A percentile compares a stretch with the other conserved stretches of the same genome.
phyloP scores from a whole-genome alignment of 2,888 invertebrate genomes.

The Exephanes ischioxanthus region DNA sequence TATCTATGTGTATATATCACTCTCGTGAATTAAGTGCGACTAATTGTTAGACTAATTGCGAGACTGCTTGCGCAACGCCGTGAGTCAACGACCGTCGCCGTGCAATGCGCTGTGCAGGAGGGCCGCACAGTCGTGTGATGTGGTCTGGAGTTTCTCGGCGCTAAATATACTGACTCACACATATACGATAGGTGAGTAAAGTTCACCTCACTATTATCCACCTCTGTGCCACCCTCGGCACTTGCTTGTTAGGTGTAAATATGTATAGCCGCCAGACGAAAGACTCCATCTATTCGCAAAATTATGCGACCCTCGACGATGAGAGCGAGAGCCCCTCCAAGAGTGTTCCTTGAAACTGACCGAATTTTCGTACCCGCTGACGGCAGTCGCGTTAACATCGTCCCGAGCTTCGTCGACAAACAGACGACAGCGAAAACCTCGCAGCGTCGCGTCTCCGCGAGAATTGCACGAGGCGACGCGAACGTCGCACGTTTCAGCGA shows the following conservation, averaged over 20 bases:
- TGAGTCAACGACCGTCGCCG: conserved; percentile 18
- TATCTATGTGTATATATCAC: conserved; percentile 1
- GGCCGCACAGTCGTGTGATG: conserved; percentile 12
- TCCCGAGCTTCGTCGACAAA: not conserved
- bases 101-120: not conserved
- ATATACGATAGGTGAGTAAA: not conserved
- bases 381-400: not conserved
- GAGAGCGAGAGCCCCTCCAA: too few relatives aligned
- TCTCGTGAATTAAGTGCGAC: conserved; percentile 22
- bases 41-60: conserved; percentile 42
- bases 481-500: not conserved
- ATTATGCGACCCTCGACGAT: conserved; percentile 2
- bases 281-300: conserved; percentile 6
- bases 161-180: conserved; percentile 25
- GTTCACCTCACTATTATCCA: not conserved
- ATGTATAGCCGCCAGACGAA: not conserved
- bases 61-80: conserved; percentile 27
- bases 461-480: not conserved
- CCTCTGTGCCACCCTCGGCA: not conserved
- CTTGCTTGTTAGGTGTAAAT: conserved; percentile 19
- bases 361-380: not conserved
- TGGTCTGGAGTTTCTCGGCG: conserved; percentile 24
- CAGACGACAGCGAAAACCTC: not conserved
- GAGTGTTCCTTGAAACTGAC: not conserved
- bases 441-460: not conserved